Conservation (phyloP, 2,888 invertebrate species). For the Bimastos eiseni region DNA sequence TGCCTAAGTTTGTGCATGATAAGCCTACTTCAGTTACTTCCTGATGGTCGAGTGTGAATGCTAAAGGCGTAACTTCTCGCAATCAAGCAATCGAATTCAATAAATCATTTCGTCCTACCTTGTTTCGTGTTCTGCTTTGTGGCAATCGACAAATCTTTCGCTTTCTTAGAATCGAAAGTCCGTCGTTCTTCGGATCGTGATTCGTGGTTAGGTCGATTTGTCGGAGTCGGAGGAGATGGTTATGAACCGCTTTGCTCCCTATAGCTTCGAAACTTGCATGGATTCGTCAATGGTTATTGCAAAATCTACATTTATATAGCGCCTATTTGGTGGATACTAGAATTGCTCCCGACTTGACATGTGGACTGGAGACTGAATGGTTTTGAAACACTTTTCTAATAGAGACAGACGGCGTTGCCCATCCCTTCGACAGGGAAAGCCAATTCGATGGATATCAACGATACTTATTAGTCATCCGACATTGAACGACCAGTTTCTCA, state of each 20-base stretch:
- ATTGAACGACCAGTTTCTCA: too few species aligned
- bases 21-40: not conserved
- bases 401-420: too few species aligned
- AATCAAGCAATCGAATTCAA: not conserved
- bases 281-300: too few species aligned
- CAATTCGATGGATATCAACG: too few species aligned
- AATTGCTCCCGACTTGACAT: too few species aligned
- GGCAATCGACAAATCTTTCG: not conserved
- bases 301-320: too few species aligned
- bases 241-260: not conserved
- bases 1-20: not conserved
- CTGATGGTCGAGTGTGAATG: not conserved
- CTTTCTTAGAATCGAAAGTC: not conserved
- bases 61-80: not conserved
- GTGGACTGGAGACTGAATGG: too few species aligned
- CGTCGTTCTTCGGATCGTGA: not conserved
- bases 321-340: too few species aligned
- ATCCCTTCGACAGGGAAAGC: too few species aligned
- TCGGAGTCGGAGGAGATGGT: not conserved
- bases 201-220: not conserved
- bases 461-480: too few species aligned
- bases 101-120: not conserved
- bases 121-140: not conserved
- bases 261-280: too few species aligned
- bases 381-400: too few species aligned